A percentile compares a stretch with the other conserved stretches of the same genome.
Evolutionary conservation across 2,888 invertebrate species (phyloP).

Genomic region (Penaeus monodon): DNA sequence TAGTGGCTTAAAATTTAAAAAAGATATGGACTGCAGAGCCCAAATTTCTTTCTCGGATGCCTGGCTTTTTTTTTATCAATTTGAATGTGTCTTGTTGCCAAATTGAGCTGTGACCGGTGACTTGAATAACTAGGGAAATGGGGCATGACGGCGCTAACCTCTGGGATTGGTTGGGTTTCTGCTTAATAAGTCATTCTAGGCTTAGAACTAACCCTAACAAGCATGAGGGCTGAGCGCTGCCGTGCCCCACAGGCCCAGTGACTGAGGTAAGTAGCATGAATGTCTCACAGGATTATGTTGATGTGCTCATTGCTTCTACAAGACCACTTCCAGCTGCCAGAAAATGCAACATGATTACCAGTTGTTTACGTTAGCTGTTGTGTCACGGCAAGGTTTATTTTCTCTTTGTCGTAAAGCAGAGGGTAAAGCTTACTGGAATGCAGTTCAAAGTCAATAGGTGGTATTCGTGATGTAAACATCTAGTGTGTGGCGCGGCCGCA

Average conservation of each 20-base stretch:
- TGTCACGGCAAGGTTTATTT: conserved; percentile 36
- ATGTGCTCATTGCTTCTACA: conserved; percentile 52
- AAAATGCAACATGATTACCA: conserved; percentile 38
- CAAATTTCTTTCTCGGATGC: conserved; percentile 46
- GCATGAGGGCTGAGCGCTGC: conserved; percentile 35
- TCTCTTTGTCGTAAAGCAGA: conserved; percentile 10
- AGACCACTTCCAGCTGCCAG: conserved; percentile 37
- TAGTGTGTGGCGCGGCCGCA: conserved; percentile 30
- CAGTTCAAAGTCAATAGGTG: conserved; percentile 13
- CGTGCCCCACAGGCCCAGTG: conserved; percentile 21
- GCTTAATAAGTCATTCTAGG: not conserved
- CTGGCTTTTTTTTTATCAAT: conserved; percentile 46
- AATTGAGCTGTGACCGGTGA: conserved; percentile 54
- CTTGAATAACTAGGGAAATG: conserved; percentile 42
- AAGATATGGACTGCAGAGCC: conserved; percentile 45
- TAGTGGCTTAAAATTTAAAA: conserved; percentile 52
- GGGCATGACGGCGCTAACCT: conserved; percentile 29
- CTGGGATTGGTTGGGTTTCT: conserved; percentile 12
- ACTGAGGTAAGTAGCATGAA: conserved; percentile 42
- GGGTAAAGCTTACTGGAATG: conserved; percentile 20
- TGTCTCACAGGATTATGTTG: conserved; percentile 47
- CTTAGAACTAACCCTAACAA: conserved; percentile 31
- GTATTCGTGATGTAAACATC: conserved; percentile 26
- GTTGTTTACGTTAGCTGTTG: conserved; percentile 42
- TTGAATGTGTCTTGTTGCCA: conserved; percentile 47